A percentile compares a stretch with the other conserved stretches of the same genome.
These are phyloP conservation scores for Nymphalis urticae DNA, from an alignment of 2,888 invertebrate genomes.

Conservation along the genomic window DNA sequence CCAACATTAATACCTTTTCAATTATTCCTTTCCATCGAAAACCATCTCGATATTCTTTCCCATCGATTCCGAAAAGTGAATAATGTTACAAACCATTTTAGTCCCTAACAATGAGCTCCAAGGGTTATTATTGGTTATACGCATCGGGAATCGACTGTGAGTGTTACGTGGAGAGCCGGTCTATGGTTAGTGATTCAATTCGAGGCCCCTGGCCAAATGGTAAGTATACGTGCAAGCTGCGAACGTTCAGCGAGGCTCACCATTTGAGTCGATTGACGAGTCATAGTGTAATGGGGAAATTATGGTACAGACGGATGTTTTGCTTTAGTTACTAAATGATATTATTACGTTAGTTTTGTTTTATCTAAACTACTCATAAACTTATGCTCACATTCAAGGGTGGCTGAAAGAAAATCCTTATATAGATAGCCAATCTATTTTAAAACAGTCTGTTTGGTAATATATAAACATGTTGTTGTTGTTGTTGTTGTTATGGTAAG, in stretches of 20 bases:
- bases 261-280: neutral
- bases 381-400: too few relatives aligned
- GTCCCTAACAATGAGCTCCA: neutral
- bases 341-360: neutral
- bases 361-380: neutral
- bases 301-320: neutral
- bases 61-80: neutral
- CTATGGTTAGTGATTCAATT: constrained; percentile 40
- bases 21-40: constrained; percentile 33
- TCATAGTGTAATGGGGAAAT: constrained; percentile 8
- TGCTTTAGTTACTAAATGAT: neutral
- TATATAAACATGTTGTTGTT: too few relatives aligned
- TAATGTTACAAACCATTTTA: neutral
- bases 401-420: too few relatives aligned
- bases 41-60: neutral
- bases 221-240: constrained; percentile 10
- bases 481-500: too few relatives aligned
- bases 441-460: too few relatives aligned
- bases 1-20: constrained; percentile 39
- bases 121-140: constrained; percentile 3
- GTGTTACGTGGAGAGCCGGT: constrained; percentile 9
- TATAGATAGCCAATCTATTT: too few relatives aligned
- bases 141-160: constrained; percentile 8
- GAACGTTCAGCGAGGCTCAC: constrained; percentile 10
- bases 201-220: constrained; percentile 18